A percentile compares a stretch with the other conserved stretches of the same genome.
Conservation (phyloP, 2,113 vertebrate species). For the Numida meleagris region DNA sequence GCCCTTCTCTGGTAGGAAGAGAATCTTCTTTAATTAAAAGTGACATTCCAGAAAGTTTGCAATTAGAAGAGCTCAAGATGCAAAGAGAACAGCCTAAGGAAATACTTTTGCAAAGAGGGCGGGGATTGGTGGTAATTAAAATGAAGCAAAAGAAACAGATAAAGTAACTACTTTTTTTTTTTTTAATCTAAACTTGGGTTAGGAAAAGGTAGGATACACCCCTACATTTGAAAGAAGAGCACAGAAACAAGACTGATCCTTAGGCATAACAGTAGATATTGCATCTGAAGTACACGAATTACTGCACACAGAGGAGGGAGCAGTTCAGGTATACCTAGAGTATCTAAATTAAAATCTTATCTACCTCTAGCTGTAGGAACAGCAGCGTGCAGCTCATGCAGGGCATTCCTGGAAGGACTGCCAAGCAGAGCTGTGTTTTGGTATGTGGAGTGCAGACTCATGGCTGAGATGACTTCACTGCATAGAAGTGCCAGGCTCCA, state of each 20-base stretch:
- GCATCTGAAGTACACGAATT: neutral
- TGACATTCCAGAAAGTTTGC: conserved; percentile 26
- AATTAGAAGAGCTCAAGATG: conserved; percentile 21
- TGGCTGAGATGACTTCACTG: neutral
- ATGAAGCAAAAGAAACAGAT: neutral
- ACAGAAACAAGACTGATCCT: neutral
- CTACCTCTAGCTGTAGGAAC: neutral
- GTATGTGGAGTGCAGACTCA: rapidly evolving
- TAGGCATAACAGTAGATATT: neutral
- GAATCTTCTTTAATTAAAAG: conserved; percentile 46
- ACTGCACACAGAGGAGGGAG: neutral
- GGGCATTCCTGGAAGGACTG: neutral
- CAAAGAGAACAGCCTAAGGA: conserved; percentile 14
- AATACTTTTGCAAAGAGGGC: conserved; percentile 11
- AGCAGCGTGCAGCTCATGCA: rapidly evolving
- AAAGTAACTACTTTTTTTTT: neutral
- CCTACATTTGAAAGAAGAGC: neutral
- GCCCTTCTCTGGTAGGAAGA: neutral
- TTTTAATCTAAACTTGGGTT: neutral
- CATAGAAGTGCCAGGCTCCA: neutral
- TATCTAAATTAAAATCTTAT: conserved; percentile 35
- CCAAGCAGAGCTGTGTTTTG: neutral
- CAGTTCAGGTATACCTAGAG: neutral
- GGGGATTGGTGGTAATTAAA: neutral
- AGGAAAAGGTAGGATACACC: neutral